Evolutionary conservation across 2,797 vertebrate genomes (phyloP).

Genomic region (Myotis vivesi): DNA sequence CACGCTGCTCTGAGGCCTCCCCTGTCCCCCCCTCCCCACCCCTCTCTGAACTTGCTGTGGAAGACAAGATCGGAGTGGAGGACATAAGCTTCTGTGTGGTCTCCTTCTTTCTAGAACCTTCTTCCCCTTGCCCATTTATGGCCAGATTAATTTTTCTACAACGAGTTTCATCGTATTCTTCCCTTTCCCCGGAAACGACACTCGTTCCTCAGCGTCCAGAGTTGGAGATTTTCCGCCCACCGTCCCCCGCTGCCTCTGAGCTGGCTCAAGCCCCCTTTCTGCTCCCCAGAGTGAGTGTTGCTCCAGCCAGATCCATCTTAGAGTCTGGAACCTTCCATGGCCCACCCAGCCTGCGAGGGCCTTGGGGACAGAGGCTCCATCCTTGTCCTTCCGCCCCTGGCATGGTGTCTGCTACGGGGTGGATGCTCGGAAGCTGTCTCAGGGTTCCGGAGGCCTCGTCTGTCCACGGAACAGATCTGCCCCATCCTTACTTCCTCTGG

Average conservation of each 20-base stretch:
- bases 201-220: not conserved
- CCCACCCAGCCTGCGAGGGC: not conserved
- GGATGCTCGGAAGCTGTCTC: rapidly evolving
- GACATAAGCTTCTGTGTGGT: not conserved
- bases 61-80: not conserved
- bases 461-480: not conserved
- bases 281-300: rapidly evolving
- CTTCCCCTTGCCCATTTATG: not conserved
- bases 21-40: not conserved
- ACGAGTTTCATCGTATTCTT: not conserved
- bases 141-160: not conserved
- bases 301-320: not conserved
- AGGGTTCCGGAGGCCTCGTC: rapidly evolving
- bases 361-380: not conserved
- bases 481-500: not conserved
- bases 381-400: not conserved
- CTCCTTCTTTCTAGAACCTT: conserved; percentile 2
- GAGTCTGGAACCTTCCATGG: not conserved
- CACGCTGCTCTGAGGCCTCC: not conserved
- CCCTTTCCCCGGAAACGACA: not conserved
- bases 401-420: not conserved
- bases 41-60: not conserved
- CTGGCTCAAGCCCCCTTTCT: not conserved
- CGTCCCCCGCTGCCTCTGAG: rapidly evolving
- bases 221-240: too few relatives aligned